Percentiles rank a stretch among this genome's conserved stretches.
Conservation (phyloP, 2,113 vertebrate species). For the Gambusia affinis region DNA sequence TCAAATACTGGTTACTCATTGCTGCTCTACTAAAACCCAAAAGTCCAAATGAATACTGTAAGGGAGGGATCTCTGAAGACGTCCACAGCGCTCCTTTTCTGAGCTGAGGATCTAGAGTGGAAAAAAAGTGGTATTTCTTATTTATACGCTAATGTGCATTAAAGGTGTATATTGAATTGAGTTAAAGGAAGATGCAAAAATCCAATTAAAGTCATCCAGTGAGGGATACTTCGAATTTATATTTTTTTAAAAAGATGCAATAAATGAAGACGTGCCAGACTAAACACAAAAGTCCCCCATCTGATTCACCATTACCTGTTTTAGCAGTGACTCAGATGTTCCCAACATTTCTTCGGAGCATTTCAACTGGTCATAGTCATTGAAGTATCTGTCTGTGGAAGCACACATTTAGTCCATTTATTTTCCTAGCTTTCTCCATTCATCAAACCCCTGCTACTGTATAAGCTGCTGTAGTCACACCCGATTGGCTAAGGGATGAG, state of each 20-base stretch:
- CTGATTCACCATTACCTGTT: background rate
- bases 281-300: slow-evolving; percentile 3
- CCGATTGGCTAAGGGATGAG: slow-evolving; percentile 34
- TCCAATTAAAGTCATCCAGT: background rate
- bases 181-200: background rate
- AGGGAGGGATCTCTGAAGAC: too few relatives aligned
- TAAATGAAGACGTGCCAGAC: slow-evolving; percentile 10
- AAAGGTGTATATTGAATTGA: too few relatives aligned
- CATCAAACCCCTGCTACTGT: slow-evolving; percentile 70
- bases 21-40: too few relatives aligned
- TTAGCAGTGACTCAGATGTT: slow-evolving; percentile 22
- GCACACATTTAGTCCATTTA: slow-evolving; percentile 67
- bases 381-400: slow-evolving; percentile 59
- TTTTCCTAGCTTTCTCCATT: slow-evolving; percentile 66
- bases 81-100: too few relatives aligned
- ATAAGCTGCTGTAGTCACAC: slow-evolving; percentile 38
- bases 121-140: too few relatives aligned
- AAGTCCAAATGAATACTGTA: too few relatives aligned
- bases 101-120: too few relatives aligned
- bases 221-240: background rate
- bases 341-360: slow-evolving; percentile 13
- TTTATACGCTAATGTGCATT: too few relatives aligned
- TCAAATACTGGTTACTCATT: too few relatives aligned
- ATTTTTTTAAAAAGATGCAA: background rate
- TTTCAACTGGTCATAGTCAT: slow-evolving; percentile 44